phyloP scores from a whole-genome alignment of 2,888 invertebrate species.

The Cancer borealis region DNA sequence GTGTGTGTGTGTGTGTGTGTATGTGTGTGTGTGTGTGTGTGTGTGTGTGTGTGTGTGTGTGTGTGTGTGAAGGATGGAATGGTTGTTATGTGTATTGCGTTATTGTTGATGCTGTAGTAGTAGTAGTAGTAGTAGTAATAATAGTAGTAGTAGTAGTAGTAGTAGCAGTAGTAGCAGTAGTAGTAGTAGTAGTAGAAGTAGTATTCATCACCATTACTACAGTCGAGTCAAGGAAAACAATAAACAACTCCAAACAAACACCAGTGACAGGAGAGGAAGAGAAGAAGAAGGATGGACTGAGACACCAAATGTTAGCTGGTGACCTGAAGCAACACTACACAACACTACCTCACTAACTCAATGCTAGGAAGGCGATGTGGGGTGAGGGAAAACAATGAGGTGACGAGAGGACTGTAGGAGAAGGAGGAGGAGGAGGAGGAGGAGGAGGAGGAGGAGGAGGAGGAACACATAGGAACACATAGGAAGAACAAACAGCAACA shows the following conservation, averaged over 20 bases:
- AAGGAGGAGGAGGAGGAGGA: too few species aligned
- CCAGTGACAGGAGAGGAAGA: too few species aligned
- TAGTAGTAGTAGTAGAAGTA: background rate
- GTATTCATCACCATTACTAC: background rate
- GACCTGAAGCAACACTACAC: background rate
- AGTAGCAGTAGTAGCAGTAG: background rate
- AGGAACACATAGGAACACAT: too few species aligned
- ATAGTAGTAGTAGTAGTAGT: background rate
- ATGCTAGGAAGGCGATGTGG: background rate
- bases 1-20: slow-evolving; percentile 29
- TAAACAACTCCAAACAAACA: too few species aligned
- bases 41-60: background rate
- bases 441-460: too few species aligned
- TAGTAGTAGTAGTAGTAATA: background rate
- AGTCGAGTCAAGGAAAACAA: too few species aligned
- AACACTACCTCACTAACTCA: background rate
- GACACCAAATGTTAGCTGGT: background rate
- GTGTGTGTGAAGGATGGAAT: background rate
- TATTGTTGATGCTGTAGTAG: background rate
- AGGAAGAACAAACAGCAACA: too few species aligned
- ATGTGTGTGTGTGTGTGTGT: slow-evolving; percentile 34
- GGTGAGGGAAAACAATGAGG: background rate
- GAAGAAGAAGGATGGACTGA: background rate
- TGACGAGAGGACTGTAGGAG: background rate
- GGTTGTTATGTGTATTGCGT: background rate